phyloP scores from a whole-genome alignment of 64 coral and sea anemone species.

The Pocillopora damicornis region DNA sequence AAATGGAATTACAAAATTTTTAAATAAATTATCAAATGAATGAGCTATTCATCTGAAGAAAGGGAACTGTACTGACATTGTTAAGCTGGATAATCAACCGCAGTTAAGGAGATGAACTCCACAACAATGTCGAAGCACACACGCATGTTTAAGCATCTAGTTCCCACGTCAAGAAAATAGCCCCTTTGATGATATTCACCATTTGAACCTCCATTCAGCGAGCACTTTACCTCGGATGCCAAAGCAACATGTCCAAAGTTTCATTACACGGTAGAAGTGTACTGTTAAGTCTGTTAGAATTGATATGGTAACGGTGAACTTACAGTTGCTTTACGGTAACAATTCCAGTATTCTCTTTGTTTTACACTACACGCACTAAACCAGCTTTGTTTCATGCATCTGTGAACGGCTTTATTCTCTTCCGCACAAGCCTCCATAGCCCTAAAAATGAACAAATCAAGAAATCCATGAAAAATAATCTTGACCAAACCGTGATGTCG shows the following conservation, averaged over 20 bases:
- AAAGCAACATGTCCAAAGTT: too few relatives aligned
- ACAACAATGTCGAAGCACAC: too few relatives aligned
- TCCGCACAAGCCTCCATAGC: constrained; percentile 61
- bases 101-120: too few relatives aligned
- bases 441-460: constrained; percentile 5
- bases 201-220: too few relatives aligned
- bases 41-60: neutral
- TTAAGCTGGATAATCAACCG: too few relatives aligned
- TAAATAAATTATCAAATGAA: neutral
- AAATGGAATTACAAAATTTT: neutral
- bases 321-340: constrained; percentile 57
- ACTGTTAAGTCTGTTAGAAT: too few relatives aligned
- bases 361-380: constrained; percentile 48
- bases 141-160: too few relatives aligned
- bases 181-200: too few relatives aligned
- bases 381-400: constrained; percentile 69
- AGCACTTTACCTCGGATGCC: too few relatives aligned
- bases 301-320: neutral
- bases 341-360: constrained; percentile 59
- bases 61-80: too few relatives aligned
- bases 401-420: constrained; percentile 28
- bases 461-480: neutral
- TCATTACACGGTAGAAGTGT: too few relatives aligned
- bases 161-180: too few relatives aligned
- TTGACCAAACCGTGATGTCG: neutral